A percentile compares a stretch with the other conserved stretches of the same genome.
These are phyloP conservation scores for Myotis lucifugus DNA, from an alignment of 2,113 vertebrate genomes.

Conservation along the genomic window DNA sequence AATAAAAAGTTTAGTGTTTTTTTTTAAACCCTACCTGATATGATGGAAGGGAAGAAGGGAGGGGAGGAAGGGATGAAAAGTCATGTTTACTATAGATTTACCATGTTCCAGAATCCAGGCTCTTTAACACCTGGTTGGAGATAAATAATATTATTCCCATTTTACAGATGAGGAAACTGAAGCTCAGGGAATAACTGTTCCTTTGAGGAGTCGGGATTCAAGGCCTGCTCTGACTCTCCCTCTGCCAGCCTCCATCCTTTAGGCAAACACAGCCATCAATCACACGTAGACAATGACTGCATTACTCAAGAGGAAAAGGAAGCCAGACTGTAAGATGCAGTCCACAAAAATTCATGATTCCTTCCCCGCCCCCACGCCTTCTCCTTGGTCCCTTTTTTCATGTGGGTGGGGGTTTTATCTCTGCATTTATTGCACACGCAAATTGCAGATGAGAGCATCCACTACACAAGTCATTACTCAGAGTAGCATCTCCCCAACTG, in stretches of 20 bases:
- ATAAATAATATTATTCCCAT: slow-evolving; percentile 28
- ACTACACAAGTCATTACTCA: slow-evolving; percentile 90
- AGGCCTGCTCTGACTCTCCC: not conserved
- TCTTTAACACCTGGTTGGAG: slow-evolving; percentile 72
- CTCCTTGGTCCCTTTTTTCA: slow-evolving; percentile 73
- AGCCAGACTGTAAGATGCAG: slow-evolving; percentile 67
- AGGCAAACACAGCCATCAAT: slow-evolving; percentile 55
- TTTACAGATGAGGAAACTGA: slow-evolving; percentile 66
- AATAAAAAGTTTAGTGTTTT: not conserved
- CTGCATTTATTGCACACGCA: slow-evolving; percentile 87
- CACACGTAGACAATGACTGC: slow-evolving; percentile 53
- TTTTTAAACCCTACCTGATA: not conserved
- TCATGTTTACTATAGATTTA: not conserved
- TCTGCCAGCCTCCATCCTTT: not conserved
- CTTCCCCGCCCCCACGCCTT: slow-evolving; percentile 58
- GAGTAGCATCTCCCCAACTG: slow-evolving; percentile 87
- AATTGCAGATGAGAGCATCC: slow-evolving; percentile 89
- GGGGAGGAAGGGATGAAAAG: not conserved
- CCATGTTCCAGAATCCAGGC: slow-evolving; percentile 66
- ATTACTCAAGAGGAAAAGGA: slow-evolving; percentile 61
- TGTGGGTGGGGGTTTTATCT: slow-evolving; percentile 83
- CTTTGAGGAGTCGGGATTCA: not conserved
- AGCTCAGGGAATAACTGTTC: not conserved
- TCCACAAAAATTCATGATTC: slow-evolving; percentile 74
- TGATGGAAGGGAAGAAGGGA: slow-evolving; percentile 56